phyloP scores from a whole-genome alignment of 2,888 invertebrate species.

The Podotricha telesiphe region DNA sequence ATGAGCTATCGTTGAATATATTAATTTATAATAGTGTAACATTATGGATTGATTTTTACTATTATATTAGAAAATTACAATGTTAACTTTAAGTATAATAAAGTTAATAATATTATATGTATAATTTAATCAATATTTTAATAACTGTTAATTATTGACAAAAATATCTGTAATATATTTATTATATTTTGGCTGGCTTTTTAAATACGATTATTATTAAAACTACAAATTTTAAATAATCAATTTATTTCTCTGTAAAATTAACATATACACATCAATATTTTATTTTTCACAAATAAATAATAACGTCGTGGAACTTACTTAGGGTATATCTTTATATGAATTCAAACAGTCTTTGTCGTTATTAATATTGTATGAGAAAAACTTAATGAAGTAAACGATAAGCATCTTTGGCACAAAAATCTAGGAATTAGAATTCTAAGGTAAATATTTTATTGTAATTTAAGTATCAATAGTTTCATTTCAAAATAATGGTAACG shows the following conservation, averaged over 20 bases:
- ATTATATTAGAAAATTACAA: too few relatives aligned
- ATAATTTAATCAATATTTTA: too few relatives aligned
- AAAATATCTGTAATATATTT: too few relatives aligned
- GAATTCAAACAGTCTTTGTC: constrained; percentile 34
- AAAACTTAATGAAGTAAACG: constrained; percentile 4
- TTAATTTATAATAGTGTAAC: too few relatives aligned
- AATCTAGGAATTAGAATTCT: constrained; percentile 12
- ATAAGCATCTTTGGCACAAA: constrained; percentile 8
- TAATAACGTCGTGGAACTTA: constrained; percentile 32
- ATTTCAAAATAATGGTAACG: neutral
- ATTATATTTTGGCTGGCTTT: too few relatives aligned
- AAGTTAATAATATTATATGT: too few relatives aligned
- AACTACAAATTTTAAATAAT: constrained; percentile 16
- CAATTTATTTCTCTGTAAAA: constrained; percentile 39
- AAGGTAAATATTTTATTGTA: neutral
- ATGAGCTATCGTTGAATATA: neutral
- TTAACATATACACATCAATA: constrained; percentile 38
- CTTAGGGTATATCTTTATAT: constrained; percentile 28
- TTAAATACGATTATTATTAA: neutral
- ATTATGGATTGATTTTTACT: too few relatives aligned
- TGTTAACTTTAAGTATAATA: too few relatives aligned
- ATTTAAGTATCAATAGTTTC: neutral
- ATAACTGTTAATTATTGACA: too few relatives aligned
- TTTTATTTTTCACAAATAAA: constrained; percentile 27
- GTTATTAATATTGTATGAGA: constrained; percentile 12